These are phyloP conservation scores for Isichthys henryi DNA, from an alignment of 2,113 vertebrate species.

Conservation along the genomic window DNA sequence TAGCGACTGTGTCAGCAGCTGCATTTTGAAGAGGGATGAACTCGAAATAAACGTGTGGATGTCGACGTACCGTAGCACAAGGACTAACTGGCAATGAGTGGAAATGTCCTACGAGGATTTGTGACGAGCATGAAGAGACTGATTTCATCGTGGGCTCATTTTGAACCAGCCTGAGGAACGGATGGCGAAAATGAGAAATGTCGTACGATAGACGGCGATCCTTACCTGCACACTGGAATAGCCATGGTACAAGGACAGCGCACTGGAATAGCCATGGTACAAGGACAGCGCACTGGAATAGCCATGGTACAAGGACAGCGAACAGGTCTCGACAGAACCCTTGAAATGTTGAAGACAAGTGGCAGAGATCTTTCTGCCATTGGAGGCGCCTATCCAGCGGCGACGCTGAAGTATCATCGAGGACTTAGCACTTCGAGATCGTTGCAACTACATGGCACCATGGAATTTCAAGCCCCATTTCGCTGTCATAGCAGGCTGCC, in stretches of 20 bases:
- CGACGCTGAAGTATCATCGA: background rate
- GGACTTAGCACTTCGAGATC: background rate
- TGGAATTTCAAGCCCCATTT: background rate
- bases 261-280: background rate
- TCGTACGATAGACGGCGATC: background rate
- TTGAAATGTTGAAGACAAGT: background rate
- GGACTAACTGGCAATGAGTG: background rate
- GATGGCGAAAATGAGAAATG: background rate
- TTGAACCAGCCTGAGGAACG: background rate
- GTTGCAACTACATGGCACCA: background rate
- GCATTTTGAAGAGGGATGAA: background rate
- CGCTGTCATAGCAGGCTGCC: background rate
- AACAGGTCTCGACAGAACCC: background rate
- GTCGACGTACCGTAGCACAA: background rate
- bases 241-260: background rate
- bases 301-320: background rate
- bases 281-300: background rate
- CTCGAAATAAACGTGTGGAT: background rate
- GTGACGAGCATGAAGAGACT: background rate
- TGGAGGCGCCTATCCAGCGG: background rate
- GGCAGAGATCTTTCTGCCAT: background rate
- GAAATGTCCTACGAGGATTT: background rate
- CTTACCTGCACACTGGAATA: background rate
- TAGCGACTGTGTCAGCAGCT: background rate
- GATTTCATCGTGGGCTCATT: background rate